Percentiles rank a stretch among this genome's conserved stretches.
Evolutionary conservation across 2,888 invertebrate genomes (phyloP).

Genomic region (Nineta flava): DNA sequence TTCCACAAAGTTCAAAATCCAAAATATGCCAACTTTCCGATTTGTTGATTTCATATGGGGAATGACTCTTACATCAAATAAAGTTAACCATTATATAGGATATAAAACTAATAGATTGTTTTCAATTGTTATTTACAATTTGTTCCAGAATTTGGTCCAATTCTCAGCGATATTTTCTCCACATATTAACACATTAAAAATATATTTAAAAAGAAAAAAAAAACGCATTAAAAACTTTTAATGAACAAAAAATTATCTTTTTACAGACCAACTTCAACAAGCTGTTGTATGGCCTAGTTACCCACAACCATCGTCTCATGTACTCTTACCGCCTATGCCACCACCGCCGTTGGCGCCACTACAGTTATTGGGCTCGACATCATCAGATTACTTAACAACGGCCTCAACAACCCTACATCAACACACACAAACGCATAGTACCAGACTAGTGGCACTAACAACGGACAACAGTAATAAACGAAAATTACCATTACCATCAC

Average conservation of each 20-base stretch:
- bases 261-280: constrained; percentile 49
- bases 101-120: too few relatives aligned
- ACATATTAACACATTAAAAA: too few relatives aligned
- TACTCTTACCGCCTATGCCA: constrained; percentile 28
- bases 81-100: too few relatives aligned
- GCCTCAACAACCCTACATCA: constrained; percentile 45
- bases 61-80: too few relatives aligned
- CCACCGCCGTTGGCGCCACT: constrained; percentile 48
- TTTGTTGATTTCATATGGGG: too few relatives aligned
- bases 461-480: constrained; percentile 30
- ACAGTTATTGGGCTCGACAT: constrained; percentile 35
- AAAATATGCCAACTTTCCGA: too few relatives aligned
- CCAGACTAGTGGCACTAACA: constrained; percentile 46
- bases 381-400: constrained; percentile 38
- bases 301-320: constrained; percentile 30
- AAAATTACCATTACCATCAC: constrained; percentile 30
- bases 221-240: too few relatives aligned
- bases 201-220: too few relatives aligned
- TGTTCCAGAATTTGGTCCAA: too few relatives aligned
- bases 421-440: constrained; percentile 52
- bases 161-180: too few relatives aligned
- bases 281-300: constrained; percentile 62
- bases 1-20: too few relatives aligned
- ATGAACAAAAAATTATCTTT: background rate
- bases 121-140: too few relatives aligned